A percentile compares a stretch with the other conserved stretches of the same genome.
phyloP scores from a whole-genome alignment of 2,888 invertebrate genomes.

The Caenorhabditis sp. region DNA sequence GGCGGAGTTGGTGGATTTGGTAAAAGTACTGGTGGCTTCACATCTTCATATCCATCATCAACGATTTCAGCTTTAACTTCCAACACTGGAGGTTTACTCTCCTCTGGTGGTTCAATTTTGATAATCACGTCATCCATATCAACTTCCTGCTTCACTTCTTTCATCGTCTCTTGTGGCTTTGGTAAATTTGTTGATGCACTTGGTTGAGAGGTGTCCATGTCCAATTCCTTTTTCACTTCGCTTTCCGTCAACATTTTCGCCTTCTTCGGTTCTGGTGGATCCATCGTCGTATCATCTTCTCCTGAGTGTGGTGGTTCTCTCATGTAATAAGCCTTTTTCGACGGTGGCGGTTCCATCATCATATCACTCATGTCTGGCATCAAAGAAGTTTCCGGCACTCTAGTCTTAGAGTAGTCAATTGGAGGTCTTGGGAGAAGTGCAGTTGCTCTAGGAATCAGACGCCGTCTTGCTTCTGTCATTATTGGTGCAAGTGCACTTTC shows the following conservation, averaged over 20 bases:
- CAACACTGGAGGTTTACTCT: neutral
- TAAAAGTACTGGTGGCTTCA: neutral
- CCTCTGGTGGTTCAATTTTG: neutral
- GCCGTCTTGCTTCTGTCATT: neutral
- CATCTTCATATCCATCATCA: slow-evolving; percentile 1
- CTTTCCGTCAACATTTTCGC: no score
- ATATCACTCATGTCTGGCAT: neutral
- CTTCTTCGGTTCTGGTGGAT: no score
- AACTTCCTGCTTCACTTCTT: neutral
- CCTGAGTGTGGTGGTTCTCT: no score
- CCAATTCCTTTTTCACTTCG: no score
- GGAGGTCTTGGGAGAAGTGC: neutral
- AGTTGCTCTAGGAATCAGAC: neutral
- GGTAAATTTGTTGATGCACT: no score
- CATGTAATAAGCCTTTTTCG: neutral
- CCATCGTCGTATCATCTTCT: no score
- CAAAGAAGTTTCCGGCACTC: neutral
- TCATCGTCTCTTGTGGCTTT: no score
- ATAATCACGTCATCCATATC: neutral
- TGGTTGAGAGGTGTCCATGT: no score
- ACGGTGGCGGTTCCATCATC: neutral
- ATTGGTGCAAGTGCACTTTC: neutral
- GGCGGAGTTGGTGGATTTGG: neutral
- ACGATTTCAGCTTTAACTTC: slow-evolving; percentile 2
- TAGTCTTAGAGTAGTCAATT: neutral